Evolutionary conservation across 2,888 invertebrate species (phyloP).

Genomic region (Drosophila lutescens): DNA sequence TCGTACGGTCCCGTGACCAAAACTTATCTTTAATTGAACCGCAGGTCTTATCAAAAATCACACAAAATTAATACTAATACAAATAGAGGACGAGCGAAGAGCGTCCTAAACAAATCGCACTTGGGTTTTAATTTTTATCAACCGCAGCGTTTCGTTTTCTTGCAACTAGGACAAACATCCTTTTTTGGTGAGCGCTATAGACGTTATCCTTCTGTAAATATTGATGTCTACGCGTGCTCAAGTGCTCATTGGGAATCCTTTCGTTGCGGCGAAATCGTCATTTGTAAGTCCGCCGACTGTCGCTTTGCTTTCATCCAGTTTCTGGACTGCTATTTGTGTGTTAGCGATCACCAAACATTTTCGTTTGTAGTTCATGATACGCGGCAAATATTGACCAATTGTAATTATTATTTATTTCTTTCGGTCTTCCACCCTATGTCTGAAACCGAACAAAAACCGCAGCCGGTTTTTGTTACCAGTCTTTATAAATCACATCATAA

Average conservation of each 20-base stretch:
- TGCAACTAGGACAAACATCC: constrained; percentile 75
- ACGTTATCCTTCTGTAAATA: constrained; percentile 74
- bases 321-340: constrained; percentile 29
- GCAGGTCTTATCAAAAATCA: constrained; percentile 67
- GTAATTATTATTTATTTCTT: constrained; percentile 30
- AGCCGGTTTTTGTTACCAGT: too few species aligned
- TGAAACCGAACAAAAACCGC: not conserved
- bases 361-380: constrained; percentile 15
- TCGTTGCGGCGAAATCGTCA: constrained; percentile 39
- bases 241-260: constrained; percentile 64
- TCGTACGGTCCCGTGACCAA: constrained; percentile 49
- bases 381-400: constrained; percentile 34
- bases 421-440: not conserved
- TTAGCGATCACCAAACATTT: constrained; percentile 32
- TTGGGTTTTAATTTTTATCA: constrained; percentile 62
- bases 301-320: constrained; percentile 51
- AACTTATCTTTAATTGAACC: constrained; percentile 70
- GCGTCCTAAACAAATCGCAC: constrained; percentile 67
- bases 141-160: constrained; percentile 59
- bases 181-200: constrained; percentile 56
- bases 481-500: too few species aligned
- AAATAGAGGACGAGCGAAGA: constrained; percentile 28
- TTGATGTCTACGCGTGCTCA: constrained; percentile 73
- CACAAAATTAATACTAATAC: constrained; percentile 47
- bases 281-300: constrained; percentile 35